phyloP scores from a whole-genome alignment of 2,113 vertebrate genomes.

The Ovibos moschatus region DNA sequence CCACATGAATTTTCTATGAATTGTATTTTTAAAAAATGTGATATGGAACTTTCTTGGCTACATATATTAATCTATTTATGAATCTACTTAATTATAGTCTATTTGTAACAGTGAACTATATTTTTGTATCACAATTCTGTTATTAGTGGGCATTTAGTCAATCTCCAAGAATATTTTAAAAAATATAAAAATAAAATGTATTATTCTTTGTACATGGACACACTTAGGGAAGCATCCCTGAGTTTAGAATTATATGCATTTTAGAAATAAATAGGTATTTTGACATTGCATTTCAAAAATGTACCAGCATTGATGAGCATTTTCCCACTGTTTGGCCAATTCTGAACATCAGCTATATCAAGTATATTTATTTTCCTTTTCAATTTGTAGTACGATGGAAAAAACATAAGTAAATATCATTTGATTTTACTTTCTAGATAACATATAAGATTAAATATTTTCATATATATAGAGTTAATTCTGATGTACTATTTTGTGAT shows the following conservation, averaged over 20 bases:
- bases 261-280: neutral
- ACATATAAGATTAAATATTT: neutral
- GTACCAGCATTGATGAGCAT: neutral
- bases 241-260: neutral
- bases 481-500: neutral
- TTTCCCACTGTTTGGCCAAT: neutral
- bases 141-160: neutral
- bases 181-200: neutral
- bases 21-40: neutral
- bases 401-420: neutral
- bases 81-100: neutral
- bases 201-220: neutral
- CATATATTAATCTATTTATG: neutral
- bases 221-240: neutral
- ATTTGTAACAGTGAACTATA: neutral
- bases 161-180: neutral
- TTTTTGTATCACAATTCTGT: neutral
- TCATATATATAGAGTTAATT: neutral
- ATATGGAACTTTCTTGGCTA: neutral
- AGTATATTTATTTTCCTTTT: neutral
- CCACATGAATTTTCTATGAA: neutral
- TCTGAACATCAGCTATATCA: neutral
- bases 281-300: neutral
- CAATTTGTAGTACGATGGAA: neutral
- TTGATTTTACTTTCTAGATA: neutral